A percentile compares a stretch with the other conserved stretches of the same genome.
These are phyloP conservation scores for Dermochelys coriacea DNA, from an alignment of 2,797 vertebrate genomes.

Conservation along the genomic window DNA sequence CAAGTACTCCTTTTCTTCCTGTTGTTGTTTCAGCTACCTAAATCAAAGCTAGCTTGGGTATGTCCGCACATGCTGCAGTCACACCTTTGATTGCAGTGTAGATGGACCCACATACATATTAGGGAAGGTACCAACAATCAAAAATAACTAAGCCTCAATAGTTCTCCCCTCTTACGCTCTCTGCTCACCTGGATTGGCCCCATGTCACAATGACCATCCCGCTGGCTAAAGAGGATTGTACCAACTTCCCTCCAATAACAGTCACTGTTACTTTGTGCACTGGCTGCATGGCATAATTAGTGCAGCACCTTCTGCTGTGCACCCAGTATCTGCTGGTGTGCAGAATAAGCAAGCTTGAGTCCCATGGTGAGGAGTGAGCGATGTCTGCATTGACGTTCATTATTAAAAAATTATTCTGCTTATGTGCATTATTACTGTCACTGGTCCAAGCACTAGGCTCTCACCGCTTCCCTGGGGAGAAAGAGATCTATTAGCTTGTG, in stretches of 20 bases:
- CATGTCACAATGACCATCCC: not conserved
- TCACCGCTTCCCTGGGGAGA: slow-evolving; percentile 65
- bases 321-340: not conserved
- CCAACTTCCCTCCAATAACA: not conserved
- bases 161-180: slow-evolving; percentile 54
- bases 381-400: slow-evolving; percentile 37
- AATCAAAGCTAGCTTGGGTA: not conserved
- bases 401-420: slow-evolving; percentile 61
- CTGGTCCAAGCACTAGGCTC: slow-evolving; percentile 63
- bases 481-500: slow-evolving; percentile 70
- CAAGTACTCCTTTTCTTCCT: too few species aligned
- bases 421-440: slow-evolving; percentile 49
- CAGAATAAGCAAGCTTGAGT: rapidly evolving
- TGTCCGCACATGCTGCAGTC: not conserved
- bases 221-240: not conserved
- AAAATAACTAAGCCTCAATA: not conserved
- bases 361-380: slow-evolving; percentile 25
- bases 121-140: not conserved
- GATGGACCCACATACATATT: not conserved
- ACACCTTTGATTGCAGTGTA: not conserved
- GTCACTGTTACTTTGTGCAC: rapidly evolving
- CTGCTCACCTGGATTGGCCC: not conserved
- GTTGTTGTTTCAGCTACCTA: not conserved
- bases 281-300: rapidly evolving
- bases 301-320: not conserved